These are phyloP conservation scores for Scaptodrosophila lebanonensis DNA, from an alignment of 1,140 invertebrate species.

Conservation along the genomic window DNA sequence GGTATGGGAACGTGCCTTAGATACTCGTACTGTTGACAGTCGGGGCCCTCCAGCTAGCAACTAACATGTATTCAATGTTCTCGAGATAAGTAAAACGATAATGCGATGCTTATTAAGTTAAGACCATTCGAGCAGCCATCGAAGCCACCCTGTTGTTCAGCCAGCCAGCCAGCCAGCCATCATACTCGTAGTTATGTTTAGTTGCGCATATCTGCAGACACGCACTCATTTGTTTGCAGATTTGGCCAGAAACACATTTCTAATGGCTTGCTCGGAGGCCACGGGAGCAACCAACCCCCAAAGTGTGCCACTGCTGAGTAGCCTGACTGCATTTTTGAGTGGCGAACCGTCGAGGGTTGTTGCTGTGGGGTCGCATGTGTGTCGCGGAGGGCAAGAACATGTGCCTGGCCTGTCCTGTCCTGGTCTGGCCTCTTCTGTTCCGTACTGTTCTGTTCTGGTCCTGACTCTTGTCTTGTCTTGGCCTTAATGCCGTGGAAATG, in stretches of 20 bases:
- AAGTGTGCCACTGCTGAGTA: conserved; percentile 42
- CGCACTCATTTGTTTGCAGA: conserved; percentile 62
- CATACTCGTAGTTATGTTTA: no score
- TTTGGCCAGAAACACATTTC: conserved; percentile 31
- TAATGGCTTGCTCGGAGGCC: conserved; percentile 36
- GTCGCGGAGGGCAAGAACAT: no score
- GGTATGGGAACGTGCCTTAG: no score
- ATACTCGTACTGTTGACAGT: no score
- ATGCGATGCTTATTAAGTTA: conserved; percentile 69
- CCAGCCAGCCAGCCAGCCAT: no score
- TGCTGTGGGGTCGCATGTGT: no score
- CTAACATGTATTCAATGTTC: no score
- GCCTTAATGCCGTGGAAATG: conserved; percentile 56
- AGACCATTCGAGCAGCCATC: no score
- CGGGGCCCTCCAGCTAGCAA: no score
- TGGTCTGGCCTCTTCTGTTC: conserved; percentile 30
- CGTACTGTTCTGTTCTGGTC: conserved; percentile 47
- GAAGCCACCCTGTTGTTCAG: no score
- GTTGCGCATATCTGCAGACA: conserved; percentile 9
- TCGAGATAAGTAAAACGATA: no score
- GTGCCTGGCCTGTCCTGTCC: no score
- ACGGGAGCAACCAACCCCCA: conserved; percentile 22
- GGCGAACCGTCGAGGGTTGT: conserved; percentile 41
- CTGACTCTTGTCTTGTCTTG: conserved; percentile 17
- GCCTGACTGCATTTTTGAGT: conserved; percentile 62